phyloP scores from a whole-genome alignment of 2,113 vertebrate genomes.

The Stigmatopora nigra region DNA sequence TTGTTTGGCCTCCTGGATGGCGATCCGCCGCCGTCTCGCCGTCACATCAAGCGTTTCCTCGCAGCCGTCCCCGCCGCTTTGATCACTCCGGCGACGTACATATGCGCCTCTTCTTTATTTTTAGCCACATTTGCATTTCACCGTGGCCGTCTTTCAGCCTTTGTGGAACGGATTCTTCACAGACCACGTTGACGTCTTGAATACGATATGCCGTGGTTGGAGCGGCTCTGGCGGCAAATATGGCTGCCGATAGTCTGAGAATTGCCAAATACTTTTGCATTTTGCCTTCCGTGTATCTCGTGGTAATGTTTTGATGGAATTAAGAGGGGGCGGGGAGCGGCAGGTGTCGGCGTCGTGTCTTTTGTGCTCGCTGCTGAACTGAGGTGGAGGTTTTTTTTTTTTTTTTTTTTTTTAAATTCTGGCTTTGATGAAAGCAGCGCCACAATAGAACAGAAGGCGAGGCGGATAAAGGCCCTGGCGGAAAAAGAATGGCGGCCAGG shows the following conservation, averaged over 20 bases:
- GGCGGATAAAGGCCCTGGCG: conserved; percentile 38
- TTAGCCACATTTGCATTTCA: conserved; percentile 3
- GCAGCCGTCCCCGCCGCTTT: neutral
- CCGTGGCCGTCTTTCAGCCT: neutral
- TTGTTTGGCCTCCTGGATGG: neutral
- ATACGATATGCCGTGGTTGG: no score
- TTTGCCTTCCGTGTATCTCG: neutral
- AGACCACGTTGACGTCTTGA: neutral
- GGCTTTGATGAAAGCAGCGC: conserved; percentile 53
- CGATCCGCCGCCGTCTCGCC: neutral
- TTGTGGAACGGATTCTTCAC: neutral
- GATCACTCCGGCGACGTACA: neutral
- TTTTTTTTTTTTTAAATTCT: conserved; percentile 13
- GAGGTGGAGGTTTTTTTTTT: no score
- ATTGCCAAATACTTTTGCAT: neutral
- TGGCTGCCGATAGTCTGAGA: neutral
- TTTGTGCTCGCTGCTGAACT: conserved; percentile 27
- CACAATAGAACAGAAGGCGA: conserved; percentile 49
- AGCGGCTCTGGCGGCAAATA: no score
- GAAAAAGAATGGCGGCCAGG: neutral
- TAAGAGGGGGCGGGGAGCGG: neutral
- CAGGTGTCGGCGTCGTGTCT: neutral
- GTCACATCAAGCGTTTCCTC: neutral
- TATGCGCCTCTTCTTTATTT: conserved; percentile 1
- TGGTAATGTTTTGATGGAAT: neutral